Percentiles rank a stretch among this genome's conserved stretches.
Conservation (phyloP, 2,797 vertebrate species). For the Erpetoichthys calabaricus region DNA sequence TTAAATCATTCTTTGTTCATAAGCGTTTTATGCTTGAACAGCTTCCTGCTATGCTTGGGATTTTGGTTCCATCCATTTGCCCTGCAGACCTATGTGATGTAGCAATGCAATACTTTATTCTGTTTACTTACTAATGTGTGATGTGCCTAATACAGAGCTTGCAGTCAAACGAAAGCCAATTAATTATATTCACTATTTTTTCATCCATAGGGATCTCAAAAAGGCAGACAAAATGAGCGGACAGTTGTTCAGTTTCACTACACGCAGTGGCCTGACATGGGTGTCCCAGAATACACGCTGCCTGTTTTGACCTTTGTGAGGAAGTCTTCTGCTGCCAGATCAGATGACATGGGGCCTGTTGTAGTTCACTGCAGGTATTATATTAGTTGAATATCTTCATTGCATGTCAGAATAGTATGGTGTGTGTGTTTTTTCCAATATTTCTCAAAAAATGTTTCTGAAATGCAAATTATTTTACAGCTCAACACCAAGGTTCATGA, state of each 20-base stretch:
- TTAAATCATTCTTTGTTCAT: too few species aligned
- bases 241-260: constrained; percentile 80
- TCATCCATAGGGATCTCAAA: constrained; percentile 65
- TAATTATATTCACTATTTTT: not conserved
- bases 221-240: constrained; percentile 58
- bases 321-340: constrained; percentile 64
- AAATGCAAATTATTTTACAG: too few species aligned
- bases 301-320: constrained; percentile 79
- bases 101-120: too few species aligned
- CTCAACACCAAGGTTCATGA: too few species aligned
- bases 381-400: constrained; percentile 3
- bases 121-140: too few species aligned
- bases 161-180: not conserved
- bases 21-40: too few species aligned
- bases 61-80: too few species aligned
- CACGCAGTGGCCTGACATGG: constrained; percentile 97
- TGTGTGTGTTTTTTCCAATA: too few species aligned
- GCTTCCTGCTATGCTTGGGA: too few species aligned
- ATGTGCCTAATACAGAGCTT: too few species aligned
- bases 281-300: constrained; percentile 74
- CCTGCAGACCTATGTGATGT: too few species aligned
- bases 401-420: not conserved
- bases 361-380: constrained; percentile 88
- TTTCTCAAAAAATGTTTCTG: too few species aligned
- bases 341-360: constrained; percentile 56